phyloP scores from a whole-genome alignment of 2,888 invertebrate genomes.

The Sinohyriopsis cumingii region DNA sequence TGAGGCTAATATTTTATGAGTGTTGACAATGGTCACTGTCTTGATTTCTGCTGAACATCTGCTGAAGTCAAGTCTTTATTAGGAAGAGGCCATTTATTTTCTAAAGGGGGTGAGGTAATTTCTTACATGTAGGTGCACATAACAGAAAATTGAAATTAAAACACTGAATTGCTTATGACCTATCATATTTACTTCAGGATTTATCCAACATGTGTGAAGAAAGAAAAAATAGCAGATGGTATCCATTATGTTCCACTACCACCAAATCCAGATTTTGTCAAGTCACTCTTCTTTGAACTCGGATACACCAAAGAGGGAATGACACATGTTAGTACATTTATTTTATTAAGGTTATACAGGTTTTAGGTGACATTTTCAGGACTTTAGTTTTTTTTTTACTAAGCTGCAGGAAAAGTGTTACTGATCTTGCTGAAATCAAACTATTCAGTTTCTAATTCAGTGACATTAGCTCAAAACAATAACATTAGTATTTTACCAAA shows the following conservation, averaged over 20 bases:
- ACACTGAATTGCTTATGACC: background rate
- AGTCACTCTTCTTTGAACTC: slow-evolving; percentile 42
- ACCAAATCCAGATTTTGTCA: slow-evolving; percentile 42
- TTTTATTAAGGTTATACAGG: background rate
- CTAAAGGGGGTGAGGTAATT: too few relatives aligned
- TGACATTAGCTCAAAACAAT: too few relatives aligned
- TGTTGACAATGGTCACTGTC: too few relatives aligned
- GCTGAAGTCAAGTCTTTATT: too few relatives aligned
- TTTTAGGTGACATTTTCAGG: background rate
- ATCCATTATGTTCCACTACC: slow-evolving; percentile 46
- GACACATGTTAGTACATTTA: slow-evolving; percentile 28
- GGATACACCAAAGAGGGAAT: slow-evolving; percentile 35
- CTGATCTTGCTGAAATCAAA: too few relatives aligned
- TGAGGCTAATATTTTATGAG: too few relatives aligned
- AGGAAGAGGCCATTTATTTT: too few relatives aligned
- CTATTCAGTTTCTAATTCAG: too few relatives aligned
- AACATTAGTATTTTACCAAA: too few relatives aligned
- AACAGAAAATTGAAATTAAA: background rate
- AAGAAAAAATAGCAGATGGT: slow-evolving; percentile 42
- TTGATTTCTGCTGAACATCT: too few relatives aligned
- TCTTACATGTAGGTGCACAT: background rate
- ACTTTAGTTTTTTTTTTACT: background rate
- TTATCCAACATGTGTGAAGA: slow-evolving; percentile 55
- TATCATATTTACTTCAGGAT: slow-evolving; percentile 33
- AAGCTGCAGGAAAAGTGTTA: too few relatives aligned